Conservation (phyloP, 2,113 vertebrate genomes). For the Pelecanoides urinatrix region DNA sequence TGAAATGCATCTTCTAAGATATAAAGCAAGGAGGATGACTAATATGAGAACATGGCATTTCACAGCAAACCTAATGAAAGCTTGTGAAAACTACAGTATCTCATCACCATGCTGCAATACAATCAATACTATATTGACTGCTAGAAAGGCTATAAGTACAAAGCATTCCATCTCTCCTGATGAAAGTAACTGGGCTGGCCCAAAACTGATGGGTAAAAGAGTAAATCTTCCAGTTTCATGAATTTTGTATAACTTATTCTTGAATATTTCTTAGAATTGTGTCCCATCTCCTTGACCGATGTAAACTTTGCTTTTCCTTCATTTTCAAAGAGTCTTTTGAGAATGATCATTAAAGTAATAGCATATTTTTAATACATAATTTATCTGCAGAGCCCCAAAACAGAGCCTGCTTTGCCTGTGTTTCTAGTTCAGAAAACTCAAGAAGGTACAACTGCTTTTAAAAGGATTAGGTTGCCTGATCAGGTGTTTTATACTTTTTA, state of each 20-base stretch:
- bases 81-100: conserved; percentile 41
- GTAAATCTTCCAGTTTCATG: neutral
- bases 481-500: neutral
- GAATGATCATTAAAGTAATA: conserved; percentile 40
- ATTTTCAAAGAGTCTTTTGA: neutral
- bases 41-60: conserved; percentile 61
- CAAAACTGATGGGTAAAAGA: conserved; percentile 14
- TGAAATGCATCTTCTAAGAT: conserved; percentile 56
- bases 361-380: conserved; percentile 26
- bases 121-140: conserved; percentile 17
- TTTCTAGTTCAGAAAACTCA: neutral
- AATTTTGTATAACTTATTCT: neutral
- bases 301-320: conserved; percentile 37
- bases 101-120: conserved; percentile 42
- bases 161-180: conserved; percentile 33
- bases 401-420: neutral
- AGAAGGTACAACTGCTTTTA: neutral
- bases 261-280: conserved; percentile 15
- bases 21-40: conserved; percentile 52
- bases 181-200: conserved; percentile 16
- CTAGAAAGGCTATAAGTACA: conserved; percentile 13
- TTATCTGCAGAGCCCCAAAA: neutral
- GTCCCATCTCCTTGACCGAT: neutral
- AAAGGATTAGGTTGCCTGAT: neutral
- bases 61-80: conserved; percentile 56